These are phyloP conservation scores for Myopa tessellatipennis DNA, from an alignment of 2,888 invertebrate species.

Conservation along the genomic window DNA sequence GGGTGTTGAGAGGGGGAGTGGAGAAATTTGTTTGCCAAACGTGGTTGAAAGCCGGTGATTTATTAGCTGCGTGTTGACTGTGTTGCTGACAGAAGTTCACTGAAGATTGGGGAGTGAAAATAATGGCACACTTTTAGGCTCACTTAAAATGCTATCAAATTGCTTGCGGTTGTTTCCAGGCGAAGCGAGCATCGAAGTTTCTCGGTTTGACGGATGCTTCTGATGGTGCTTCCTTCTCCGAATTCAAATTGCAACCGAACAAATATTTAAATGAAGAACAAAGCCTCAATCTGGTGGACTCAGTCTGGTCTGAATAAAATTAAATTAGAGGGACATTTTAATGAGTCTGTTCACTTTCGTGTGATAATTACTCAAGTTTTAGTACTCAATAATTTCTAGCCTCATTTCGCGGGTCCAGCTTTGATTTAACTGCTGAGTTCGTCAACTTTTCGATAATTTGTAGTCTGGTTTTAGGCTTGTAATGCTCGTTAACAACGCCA, in stretches of 20 bases:
- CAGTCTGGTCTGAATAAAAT: background rate
- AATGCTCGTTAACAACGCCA: background rate
- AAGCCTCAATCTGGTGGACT: background rate
- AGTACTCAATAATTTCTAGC: background rate
- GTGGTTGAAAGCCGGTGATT: background rate
- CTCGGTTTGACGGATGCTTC: too few relatives aligned
- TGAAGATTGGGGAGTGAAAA: background rate
- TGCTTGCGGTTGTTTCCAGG: background rate
- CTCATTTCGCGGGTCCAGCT: background rate
- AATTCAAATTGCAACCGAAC: background rate
- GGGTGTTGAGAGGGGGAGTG: background rate
- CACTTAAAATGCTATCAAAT: slow-evolving; percentile 22
- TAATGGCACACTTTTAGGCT: slow-evolving; percentile 24
- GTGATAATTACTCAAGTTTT: background rate
- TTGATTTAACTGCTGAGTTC: background rate
- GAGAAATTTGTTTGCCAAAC: background rate
- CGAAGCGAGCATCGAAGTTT: background rate
- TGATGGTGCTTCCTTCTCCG: background rate
- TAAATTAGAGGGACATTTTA: background rate
- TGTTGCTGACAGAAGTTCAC: slow-evolving; percentile 15
- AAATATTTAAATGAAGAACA: background rate
- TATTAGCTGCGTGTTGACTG: slow-evolving; percentile 31
- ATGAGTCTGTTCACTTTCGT: background rate
- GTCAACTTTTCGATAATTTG: background rate
- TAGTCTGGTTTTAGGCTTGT: slow-evolving; percentile 2